Evolutionary conservation across 2,888 invertebrate species (phyloP), one percentile per base, ranked within the genome.

Genomic region (Cacoxenus indagator): DNA sequence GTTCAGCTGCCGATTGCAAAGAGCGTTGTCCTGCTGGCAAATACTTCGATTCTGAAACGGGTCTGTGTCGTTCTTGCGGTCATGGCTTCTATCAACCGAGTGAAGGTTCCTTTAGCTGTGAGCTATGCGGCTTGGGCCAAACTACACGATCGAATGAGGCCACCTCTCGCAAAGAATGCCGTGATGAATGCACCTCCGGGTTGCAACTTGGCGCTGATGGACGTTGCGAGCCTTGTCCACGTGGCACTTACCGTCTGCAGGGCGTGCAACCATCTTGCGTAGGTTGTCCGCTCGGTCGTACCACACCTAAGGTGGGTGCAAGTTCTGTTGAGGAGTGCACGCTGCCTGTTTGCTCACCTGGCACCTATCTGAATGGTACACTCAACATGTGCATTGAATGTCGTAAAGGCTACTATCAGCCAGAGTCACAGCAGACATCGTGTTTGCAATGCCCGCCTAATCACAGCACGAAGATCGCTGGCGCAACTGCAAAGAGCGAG

Each of bases 11-110:
- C 19, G 95, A 96, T 86, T 97, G 96, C 85, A 96, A 96, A 90
- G 97, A 97, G 89, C 92, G 95, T 73, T 98, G 98, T 85, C 95
- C 96, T 4, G 94, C 96, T 70, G 98, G 98, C 70, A 96, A 97
- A 89, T 98, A 94, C 89, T 96, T 96, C 88, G 96, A 97, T 84
- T 94, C 95, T 46, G 93, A 93, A 54, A 93, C 94, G 0, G 96
- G 96, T 51, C 90, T 96, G 1, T 98, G 98, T 84, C 91, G 95
- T 65, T 94, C 95, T 75, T 98, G 98, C 86, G 97, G 98, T 0
- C 95, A 96, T 84, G 98, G 98, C 1, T 96, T 96, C 84, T 98
- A 94, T 88, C 98, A 97, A 86, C 92, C 96, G 0, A 91, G 92
- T 45, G 96, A 97, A 88, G 97, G 97, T 1, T 94, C 97, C 62